Base-by-base conservation (phyloP, 2,113 vertebrate genomes). In the Rattus rattus region DNA sequence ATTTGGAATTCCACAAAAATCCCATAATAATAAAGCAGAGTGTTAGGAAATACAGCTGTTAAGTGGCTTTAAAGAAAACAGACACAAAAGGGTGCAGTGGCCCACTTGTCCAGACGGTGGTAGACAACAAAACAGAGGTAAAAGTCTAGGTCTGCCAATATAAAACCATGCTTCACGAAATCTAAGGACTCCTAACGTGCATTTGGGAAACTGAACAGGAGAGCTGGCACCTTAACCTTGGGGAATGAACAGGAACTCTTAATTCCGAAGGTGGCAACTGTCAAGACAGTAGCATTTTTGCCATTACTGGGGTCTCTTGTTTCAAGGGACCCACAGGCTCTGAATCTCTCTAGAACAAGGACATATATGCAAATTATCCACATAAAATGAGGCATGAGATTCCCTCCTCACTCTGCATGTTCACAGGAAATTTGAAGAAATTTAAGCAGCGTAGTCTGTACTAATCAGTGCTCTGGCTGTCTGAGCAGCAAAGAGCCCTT, bases 341-440 rank as follows among this genome's bases (percentile, higher is more conserved):
- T 77, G 8, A 67, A 30, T 76, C 88, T 96, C 43, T 33, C 52
- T 90, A 77, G 39, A 94, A 88, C 33, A 92, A 96, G 84, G 75
- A 92, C 75, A 81, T 13, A 90, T 72, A 96, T 88, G 94, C 88
- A 97, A 92, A 97, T 96, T 39, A 88, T 54, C 84, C 65, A 96
- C 43, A 94, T 97, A 95, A 84, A 36, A 16, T 92, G 59, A 85
- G 33, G 47, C 70, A 83, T 36, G 39, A 96, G 92, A 92, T 59
- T 69, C 84, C 79, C 54, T 73, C 70, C n/a, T 73, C 70, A 39
- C 49, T 84, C 63, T 47, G 56, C 4, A 1, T 75, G 13, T 85
- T 93, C 70, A 36, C 16, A 86, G 88, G 10, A 92, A 91, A 88
- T 91, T 70, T 81, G 92, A 95, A 94, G 85, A 79, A 80, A 59